These are phyloP conservation scores for Chiridota heheva DNA, from an alignment of 35 echinoderm and acorn worm species.

Conservation along the genomic window DNA sequence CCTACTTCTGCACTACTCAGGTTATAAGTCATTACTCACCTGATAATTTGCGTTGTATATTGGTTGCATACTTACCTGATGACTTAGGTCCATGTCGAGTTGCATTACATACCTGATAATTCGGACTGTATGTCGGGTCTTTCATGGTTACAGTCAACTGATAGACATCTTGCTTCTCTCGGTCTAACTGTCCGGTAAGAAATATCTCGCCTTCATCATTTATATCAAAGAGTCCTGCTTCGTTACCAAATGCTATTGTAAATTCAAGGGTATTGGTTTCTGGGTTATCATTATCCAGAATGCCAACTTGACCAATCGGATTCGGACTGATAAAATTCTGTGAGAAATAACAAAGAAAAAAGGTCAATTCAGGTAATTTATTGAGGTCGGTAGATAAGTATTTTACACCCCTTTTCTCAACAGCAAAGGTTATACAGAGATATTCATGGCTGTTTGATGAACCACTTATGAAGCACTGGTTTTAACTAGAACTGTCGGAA, in stretches of 20 bases:
- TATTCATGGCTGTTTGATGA: no score
- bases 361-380: no score
- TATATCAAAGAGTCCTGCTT: slow-evolving; percentile 61
- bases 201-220: slow-evolving; percentile 70
- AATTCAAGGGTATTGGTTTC: slow-evolving; percentile 69
- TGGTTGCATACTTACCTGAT: no score
- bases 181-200: slow-evolving; percentile 54
- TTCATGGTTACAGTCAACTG: slow-evolving; percentile 59
- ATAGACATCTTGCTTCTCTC: slow-evolving; percentile 64
- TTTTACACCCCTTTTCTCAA: no score
- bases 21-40: no score
- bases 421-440: no score
- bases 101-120: slow-evolving; percentile 10
- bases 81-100: no score
- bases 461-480: no score
- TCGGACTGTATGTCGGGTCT: slow-evolving; percentile 37
- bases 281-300: slow-evolving; percentile 52
- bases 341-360: neutral
- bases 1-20: no score
- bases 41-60: no score
- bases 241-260: slow-evolving; percentile 56
- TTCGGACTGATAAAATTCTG: slow-evolving; percentile 59
- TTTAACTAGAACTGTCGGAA: no score
- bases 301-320: slow-evolving; percentile 50
- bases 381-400: no score